Evolutionary conservation across 1,140 invertebrate genomes (phyloP).

Genomic region (Drosophila kohkoa): DNA sequence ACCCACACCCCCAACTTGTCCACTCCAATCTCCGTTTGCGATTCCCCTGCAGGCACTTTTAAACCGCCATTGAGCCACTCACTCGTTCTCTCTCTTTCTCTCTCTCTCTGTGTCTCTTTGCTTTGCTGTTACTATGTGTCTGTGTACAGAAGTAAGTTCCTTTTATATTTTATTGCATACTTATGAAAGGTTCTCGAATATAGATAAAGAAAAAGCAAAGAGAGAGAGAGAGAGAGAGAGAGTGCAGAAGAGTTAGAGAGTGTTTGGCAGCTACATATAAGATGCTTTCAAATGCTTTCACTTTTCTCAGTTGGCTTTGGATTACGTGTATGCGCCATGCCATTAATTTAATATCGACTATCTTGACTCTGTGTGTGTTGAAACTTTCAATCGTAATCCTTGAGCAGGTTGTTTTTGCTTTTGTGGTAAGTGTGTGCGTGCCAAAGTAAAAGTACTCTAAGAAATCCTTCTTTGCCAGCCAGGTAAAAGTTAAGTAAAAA

Average conservation of each 20-base stretch:
- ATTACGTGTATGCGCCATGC: conserved; percentile 6
- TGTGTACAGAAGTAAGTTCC: conserved; percentile 22
- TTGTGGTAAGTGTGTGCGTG: not conserved
- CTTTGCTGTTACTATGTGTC: not conserved
- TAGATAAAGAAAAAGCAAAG: not conserved
- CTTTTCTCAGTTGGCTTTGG: conserved; percentile 46
- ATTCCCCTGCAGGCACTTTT: conserved; percentile 3
- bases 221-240: conserved; percentile 2
- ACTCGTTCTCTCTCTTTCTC: not conserved
- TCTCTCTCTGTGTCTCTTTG: not conserved
- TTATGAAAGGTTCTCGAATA: conserved; percentile 31
- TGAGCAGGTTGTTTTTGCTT: not conserved
- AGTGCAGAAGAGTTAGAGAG: not conserved
- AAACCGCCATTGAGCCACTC: conserved; percentile 2
- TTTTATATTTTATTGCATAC: conserved; percentile 15
- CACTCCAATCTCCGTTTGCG: not conserved
- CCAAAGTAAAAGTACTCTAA: not conserved
- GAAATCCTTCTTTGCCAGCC: not conserved
- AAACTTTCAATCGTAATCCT: conserved; percentile 1
- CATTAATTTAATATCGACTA: conserved; percentile 35
- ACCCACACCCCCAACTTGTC: not conserved
- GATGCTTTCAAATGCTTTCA: conserved; percentile 57
- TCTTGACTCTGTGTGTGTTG: not conserved
- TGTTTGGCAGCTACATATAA: no score
- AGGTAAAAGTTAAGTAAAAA: not conserved